Evolutionary conservation across 2,888 invertebrate species (phyloP).

Genomic region (Calephelis perditalis): DNA sequence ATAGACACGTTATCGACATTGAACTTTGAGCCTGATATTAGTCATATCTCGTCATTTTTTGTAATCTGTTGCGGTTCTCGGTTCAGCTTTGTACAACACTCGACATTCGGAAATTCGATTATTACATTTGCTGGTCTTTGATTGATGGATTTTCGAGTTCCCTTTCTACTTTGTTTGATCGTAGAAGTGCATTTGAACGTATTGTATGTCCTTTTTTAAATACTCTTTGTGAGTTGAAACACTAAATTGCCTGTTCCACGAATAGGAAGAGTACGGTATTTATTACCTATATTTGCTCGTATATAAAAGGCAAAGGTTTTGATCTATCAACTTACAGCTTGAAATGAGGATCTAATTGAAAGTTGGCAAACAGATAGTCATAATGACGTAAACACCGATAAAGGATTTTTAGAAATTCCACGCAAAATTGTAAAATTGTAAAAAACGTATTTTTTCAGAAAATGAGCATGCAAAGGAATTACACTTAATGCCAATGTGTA

Average conservation of each 20-base stretch:
- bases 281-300: too few species aligned
- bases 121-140: conserved; percentile 70
- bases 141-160: conserved; percentile 67
- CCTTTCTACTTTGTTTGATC: conserved; percentile 43
- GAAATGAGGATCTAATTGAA: too few species aligned
- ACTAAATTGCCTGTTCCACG: neutral
- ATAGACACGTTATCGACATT: conserved; percentile 58
- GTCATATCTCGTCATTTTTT: conserved; percentile 48
- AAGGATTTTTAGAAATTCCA: neutral
- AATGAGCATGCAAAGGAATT: too few species aligned
- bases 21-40: conserved; percentile 71
- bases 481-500: too few species aligned
- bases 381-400: neutral
- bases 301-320: too few species aligned
- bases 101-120: conserved; percentile 70
- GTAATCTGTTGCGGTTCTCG: conserved; percentile 63
- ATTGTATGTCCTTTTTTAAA: conserved; percentile 42
- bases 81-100: conserved; percentile 68
- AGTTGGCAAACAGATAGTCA: neutral
- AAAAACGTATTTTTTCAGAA: too few species aligned
- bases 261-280: neutral
- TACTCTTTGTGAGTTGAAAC: neutral
- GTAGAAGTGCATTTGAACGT: conserved; percentile 49
- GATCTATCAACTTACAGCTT: too few species aligned
- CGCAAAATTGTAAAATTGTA: too few species aligned